These are phyloP conservation scores for Solenopsis fugax DNA, from an alignment of 1,140 invertebrate genomes.

Conservation along the genomic window DNA sequence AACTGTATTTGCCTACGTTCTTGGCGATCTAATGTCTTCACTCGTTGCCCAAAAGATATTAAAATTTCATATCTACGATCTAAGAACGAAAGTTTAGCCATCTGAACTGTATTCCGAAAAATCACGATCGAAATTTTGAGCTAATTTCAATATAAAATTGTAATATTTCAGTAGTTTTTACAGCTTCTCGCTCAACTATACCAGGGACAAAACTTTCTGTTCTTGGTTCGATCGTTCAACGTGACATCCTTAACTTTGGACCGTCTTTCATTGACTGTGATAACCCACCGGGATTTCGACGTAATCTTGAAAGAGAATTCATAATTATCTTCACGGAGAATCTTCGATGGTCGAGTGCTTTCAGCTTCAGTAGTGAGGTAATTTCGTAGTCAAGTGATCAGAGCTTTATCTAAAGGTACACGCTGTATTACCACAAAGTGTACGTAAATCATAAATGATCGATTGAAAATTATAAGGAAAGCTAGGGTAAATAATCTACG, in stretches of 20 bases:
- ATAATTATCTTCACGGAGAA: conserved; percentile 75
- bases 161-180: not conserved
- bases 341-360: conserved; percentile 61
- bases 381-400: conserved; percentile 53
- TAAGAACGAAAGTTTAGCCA: too few relatives aligned
- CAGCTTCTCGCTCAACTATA: not conserved
- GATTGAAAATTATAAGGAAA: not conserved
- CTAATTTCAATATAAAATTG: not conserved
- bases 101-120: too few relatives aligned
- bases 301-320: conserved; percentile 78
- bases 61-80: conserved; percentile 64
- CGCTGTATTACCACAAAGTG: not conserved
- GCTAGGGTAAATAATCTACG: not conserved
- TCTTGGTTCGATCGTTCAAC: conserved; percentile 51
- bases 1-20: conserved; percentile 84
- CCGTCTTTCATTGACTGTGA: conserved; percentile 78
- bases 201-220: conserved; percentile 78
- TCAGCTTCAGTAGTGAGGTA: conserved; percentile 11
- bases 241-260: conserved; percentile 68
- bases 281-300: conserved; percentile 68
- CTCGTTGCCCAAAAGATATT: conserved; percentile 54
- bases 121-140: not conserved
- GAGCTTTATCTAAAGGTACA: conserved; percentile 10
- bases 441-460: conserved; percentile 15
- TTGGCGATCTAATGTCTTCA: conserved; percentile 80